Evolutionary conservation across 2,797 vertebrate species (phyloP).

Genomic region (Pseudomugil gertrudae): DNA sequence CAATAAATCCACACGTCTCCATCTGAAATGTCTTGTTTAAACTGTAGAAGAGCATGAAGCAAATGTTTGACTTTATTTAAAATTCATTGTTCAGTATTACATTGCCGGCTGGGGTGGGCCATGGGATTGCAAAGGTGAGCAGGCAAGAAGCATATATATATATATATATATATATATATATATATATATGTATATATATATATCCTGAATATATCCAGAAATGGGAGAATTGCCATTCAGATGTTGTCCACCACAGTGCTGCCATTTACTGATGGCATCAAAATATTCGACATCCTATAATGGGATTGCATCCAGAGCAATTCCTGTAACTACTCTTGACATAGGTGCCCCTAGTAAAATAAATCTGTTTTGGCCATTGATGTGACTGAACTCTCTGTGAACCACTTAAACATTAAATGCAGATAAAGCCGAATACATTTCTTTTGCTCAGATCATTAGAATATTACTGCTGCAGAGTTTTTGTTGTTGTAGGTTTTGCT

Average conservation of each 20-base stretch:
- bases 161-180: not conserved
- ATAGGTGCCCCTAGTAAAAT: conserved; percentile 81
- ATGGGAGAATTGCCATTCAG: conserved; percentile 70
- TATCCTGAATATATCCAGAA: conserved; percentile 28
- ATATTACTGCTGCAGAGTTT: conserved; percentile 44
- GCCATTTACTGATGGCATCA: conserved; percentile 79
- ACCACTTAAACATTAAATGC: conserved; percentile 67
- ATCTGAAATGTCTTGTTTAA: conserved; percentile 85
- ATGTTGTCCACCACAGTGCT: conserved; percentile 66
- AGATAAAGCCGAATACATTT: conserved; percentile 71
- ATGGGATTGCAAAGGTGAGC: conserved; percentile 75
- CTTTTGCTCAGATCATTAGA: conserved; percentile 46
- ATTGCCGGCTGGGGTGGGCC: conserved; percentile 69
- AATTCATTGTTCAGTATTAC: conserved; percentile 82
- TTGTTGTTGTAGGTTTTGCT: conserved; percentile 34
- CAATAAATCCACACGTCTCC: conserved; percentile 84
- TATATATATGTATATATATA: not conserved
- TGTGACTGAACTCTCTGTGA: conserved; percentile 79
- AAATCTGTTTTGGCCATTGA: conserved; percentile 77
- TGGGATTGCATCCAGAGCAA: conserved; percentile 72
- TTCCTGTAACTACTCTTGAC: conserved; percentile 81
- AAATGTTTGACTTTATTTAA: conserved; percentile 87
- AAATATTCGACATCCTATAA: conserved; percentile 82
- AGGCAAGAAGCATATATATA: conserved; percentile 50
- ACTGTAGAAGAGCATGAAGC: conserved; percentile 80